Base-by-base conservation (phyloP, 2,888 invertebrate genomes). In the Sarcophaga variegata region DNA sequence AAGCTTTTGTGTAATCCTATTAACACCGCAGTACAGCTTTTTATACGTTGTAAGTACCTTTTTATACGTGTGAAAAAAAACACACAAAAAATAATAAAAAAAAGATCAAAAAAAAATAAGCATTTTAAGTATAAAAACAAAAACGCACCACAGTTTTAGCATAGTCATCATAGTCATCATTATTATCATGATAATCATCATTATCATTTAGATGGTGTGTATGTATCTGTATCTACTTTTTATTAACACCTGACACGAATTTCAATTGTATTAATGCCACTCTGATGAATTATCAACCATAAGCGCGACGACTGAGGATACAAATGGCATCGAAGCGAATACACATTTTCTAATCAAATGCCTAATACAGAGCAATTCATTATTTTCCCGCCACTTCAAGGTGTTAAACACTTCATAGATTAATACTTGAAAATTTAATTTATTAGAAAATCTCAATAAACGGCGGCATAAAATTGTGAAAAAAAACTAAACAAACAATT, bases 211-310 rank as follows among this genome's bases (percentile, higher is more conserved):
- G 54, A 54, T 54, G 54, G 54, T 54, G 4, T 54, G 14, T 49
- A 3, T 49, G 11, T 49, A 49, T 72, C 63, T 45, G 54, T 25
- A 37, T 70, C 25, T 64, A 59, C 27, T 81, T 78, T 69, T 64
- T 82, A 82, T 82, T 78, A 87, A 83, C 86, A 87, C 78, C 83
- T 81, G 86, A 87, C 83, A 78, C 75, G 78, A 83, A 87, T 81
- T 79, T 78, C 78, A 81, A 83, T 81, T 81, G 75, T 78, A 37
- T 70, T 77, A 86, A 60, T 75, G 74, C 60, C 81, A 83, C 37
- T 37, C 37, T 87, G 86, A 87, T 78, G 78, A 87, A 87, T 87
- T 86, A 86, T 62, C 64, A 76, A 49, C 54, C 47, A n/a, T 71
- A 22, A 66, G 20, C 22, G 12, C 3, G 11, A 49, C 22, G 20